A percentile compares a stretch with the other conserved stretches of the same genome.
Conservation (phyloP, 1,140 invertebrate genomes). For the Lucilia sericata region DNA sequence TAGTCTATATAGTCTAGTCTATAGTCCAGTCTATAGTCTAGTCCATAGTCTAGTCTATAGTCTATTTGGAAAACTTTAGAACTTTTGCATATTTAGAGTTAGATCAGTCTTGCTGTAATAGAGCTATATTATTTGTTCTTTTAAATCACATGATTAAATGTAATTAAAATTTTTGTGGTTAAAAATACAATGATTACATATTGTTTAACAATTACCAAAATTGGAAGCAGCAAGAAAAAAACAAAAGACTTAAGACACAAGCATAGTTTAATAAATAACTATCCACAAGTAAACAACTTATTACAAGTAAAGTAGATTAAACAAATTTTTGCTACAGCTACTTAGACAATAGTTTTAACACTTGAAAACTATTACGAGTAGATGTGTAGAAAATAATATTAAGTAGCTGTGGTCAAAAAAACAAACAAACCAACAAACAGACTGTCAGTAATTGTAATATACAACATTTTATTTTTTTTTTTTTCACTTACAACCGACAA, state of each 20-base stretch:
- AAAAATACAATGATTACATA: too few relatives aligned
- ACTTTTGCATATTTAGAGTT: too few relatives aligned
- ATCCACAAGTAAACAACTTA: not conserved
- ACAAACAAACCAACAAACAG: not conserved
- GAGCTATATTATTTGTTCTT: too few relatives aligned
- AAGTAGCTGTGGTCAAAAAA: not conserved
- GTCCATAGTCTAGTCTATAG: too few relatives aligned
- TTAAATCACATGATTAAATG: too few relatives aligned
- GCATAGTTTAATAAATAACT: not conserved
- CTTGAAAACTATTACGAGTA: not conserved
- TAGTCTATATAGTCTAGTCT: too few relatives aligned
- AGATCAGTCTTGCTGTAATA: too few relatives aligned
- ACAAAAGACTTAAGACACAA: slow-evolving; percentile 37
- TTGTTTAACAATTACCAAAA: too few relatives aligned
- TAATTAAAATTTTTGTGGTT: too few relatives aligned
- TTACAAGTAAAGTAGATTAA: not conserved
- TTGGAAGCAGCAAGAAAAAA: not conserved
- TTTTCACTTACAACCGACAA: not conserved
- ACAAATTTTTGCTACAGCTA: not conserved
- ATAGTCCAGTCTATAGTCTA: too few relatives aligned
- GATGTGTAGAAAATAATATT: slow-evolving; percentile 3
- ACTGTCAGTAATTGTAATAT: slow-evolving; percentile 2
- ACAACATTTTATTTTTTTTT: not conserved
- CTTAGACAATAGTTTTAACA: slow-evolving; percentile 1
- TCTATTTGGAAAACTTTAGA: too few relatives aligned